Conservation (phyloP, 2,888 invertebrate species). For the Arrhopalites spinosus region DNA sequence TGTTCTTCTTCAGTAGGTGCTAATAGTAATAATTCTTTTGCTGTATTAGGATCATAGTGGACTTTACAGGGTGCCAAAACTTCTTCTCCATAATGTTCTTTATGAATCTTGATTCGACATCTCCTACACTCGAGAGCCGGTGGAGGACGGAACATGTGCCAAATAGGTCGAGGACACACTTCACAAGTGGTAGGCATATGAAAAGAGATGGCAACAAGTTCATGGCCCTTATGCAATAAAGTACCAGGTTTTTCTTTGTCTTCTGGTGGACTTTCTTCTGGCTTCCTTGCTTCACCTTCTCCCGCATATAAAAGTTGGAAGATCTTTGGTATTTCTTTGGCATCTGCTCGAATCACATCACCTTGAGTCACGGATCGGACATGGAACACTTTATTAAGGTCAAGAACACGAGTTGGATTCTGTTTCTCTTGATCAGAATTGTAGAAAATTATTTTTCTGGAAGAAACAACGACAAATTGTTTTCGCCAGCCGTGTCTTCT, state of each 20-base stretch:
- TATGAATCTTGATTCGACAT: conserved; percentile 96
- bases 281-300: conserved; percentile 71
- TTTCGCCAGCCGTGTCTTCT: conserved; percentile 95
- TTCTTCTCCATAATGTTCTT: conserved; percentile 74
- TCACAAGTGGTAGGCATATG: conserved; percentile 99
- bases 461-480: conserved; percentile 95
- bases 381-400: conserved; percentile 98
- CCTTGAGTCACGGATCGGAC: conserved; percentile 98
- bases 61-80: conserved; percentile 85
- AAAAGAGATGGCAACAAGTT: conserved; percentile 93
- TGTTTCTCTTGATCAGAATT: conserved; percentile 92
- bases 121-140: conserved; percentile 96
- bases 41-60: conserved; percentile 89
- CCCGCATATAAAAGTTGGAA: conserved; percentile 96
- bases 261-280: conserved; percentile 58
- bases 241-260: conserved; percentile 66
- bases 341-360: conserved; percentile 97
- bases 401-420: conserved; percentile 91
- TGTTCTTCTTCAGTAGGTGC: conserved; percentile 86
- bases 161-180: conserved; percentile 94
- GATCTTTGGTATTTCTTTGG: conserved; percentile 98
- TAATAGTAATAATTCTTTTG: conserved; percentile 90
- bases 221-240: conserved; percentile 87
- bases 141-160: conserved; percentile 97
- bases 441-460: conserved; percentile 95